These are phyloP conservation scores for Bhutanitis thaidina DNA, from an alignment of 2,888 invertebrate species.

Conservation along the genomic window DNA sequence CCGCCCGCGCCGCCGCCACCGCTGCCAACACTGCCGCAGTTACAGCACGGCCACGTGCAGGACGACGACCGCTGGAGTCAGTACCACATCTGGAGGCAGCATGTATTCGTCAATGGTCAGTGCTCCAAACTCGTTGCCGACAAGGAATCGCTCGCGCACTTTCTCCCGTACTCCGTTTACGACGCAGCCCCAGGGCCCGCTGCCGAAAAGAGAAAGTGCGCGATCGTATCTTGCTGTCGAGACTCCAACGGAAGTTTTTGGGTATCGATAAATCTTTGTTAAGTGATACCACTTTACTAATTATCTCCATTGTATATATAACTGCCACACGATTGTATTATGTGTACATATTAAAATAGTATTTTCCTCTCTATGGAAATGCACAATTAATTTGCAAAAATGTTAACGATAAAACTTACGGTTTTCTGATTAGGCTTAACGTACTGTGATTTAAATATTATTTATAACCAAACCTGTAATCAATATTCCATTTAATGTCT, in stretches of 20 bases:
- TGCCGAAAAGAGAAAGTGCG: constrained; percentile 65
- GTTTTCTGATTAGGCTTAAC: too few species aligned
- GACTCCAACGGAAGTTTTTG: constrained; percentile 45
- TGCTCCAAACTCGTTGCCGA: constrained; percentile 28
- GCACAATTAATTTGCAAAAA: too few species aligned
- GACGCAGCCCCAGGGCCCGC: constrained; percentile 25
- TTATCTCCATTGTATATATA: neutral
- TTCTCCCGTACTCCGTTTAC: constrained; percentile 40
- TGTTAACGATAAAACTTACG: too few species aligned
- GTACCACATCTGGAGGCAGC: constrained; percentile 90
- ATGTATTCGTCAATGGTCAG: constrained; percentile 89
- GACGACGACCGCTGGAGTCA: constrained; percentile 85
- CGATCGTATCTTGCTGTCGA: constrained; percentile 49
- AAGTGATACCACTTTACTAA: constrained; percentile 30
- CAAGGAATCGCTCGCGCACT: constrained; percentile 47
- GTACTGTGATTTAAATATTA: too few species aligned
- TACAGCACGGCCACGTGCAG: constrained; percentile 81
- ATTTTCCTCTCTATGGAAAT: too few species aligned
- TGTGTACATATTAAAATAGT: too few species aligned
- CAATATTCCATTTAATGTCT: neutral
- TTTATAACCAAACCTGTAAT: too few species aligned
- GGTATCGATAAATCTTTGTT: constrained; percentile 60
- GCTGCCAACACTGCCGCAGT: constrained; percentile 82
- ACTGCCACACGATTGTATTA: too few species aligned
- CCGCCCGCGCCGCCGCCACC: constrained; percentile 80